A percentile compares a stretch with the other conserved stretches of the same genome.
These are phyloP conservation scores for Hetaerina americana DNA, from an alignment of 1,140 invertebrate genomes.

Conservation along the genomic window DNA sequence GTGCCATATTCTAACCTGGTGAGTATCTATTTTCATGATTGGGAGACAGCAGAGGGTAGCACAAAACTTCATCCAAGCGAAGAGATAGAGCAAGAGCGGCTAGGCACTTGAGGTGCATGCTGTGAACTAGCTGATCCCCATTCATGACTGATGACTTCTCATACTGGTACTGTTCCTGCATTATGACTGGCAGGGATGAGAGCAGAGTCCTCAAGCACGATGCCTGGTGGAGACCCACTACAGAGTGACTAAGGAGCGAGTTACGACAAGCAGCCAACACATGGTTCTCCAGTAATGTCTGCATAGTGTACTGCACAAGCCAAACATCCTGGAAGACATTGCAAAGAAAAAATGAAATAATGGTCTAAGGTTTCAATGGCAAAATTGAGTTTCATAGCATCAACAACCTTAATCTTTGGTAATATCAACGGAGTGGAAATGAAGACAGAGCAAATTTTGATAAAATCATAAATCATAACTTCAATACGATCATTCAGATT, in stretches of 20 bases:
- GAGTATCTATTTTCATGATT: constrained; percentile 22
- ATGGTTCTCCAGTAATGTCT: constrained; percentile 30
- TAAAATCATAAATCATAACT: no score
- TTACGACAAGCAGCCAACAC: constrained; percentile 36
- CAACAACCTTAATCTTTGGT: no score
- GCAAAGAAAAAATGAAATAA: no score
- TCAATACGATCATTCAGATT: no score
- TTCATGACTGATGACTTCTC: constrained; percentile 42
- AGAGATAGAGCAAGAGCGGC: constrained; percentile 40
- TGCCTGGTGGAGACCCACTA: constrained; percentile 39
- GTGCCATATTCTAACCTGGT: neutral
- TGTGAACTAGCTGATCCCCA: constrained; percentile 46
- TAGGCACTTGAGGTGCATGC: constrained; percentile 44
- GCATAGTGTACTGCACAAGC: constrained; percentile 31
- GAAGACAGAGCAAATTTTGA: no score
- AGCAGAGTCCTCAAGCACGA: constrained; percentile 40
- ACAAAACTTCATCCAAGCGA: constrained; percentile 39
- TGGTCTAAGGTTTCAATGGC: no score
- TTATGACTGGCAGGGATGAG: constrained; percentile 35
- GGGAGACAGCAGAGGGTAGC: constrained; percentile 32
- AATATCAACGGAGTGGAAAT: no score
- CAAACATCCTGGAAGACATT: constrained; percentile 31
- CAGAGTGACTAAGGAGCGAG: constrained; percentile 35
- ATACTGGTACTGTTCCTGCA: constrained; percentile 40
- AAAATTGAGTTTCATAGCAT: no score